Evolutionary conservation across 2,113 vertebrate genomes (phyloP), one percentile per base, ranked within the genome.

Genomic region (Pao palembangensis): DNA sequence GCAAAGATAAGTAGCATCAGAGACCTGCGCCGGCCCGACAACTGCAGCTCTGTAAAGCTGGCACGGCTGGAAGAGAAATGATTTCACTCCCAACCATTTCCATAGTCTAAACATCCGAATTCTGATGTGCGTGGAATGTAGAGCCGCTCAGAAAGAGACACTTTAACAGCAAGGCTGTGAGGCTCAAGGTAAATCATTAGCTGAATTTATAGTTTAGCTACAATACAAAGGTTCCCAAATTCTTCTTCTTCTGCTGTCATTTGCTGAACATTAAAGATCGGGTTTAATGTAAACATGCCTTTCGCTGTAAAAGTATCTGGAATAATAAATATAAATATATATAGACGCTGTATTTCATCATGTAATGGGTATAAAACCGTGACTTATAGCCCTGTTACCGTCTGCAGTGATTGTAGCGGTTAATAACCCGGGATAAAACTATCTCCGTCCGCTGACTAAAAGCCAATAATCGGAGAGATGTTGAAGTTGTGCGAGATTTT

Each of bases 1-100:
- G 79, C 80, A 41, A 51, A 72, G 76, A 86, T 83, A 81, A 85
- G 80, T 66, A 66, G 72, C 72, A 58, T 55, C 61, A 18, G 67
- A 75, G 61, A 75, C 54, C 66, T 55, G 58, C 41, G 21, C 56
- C 44, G 60, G 56, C 61, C 63, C 64, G 67, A 76, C 73, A 76
- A 67, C 68, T 64, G 60, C 73, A 63, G 70, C 62, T 61, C 50
- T 64, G 53, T 42, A 71, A 79, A 81, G 51, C 54, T 80, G 79
- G 73, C 69, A 62, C 58, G 61, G 38, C 21, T 38, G 46, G 50
- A 44, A 8, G 31, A 20, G 10, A 50, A 51, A 66, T 38, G 34
- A 41, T 25, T 11, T 64, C 71, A 67, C 31, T 20, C 12, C 46
- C 23, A 38, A 44, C 14, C 47, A 41, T 44, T 54, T 54, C 28